Conservation (phyloP, 2,113 vertebrate genomes). For the Polyodon spathula region DNA sequence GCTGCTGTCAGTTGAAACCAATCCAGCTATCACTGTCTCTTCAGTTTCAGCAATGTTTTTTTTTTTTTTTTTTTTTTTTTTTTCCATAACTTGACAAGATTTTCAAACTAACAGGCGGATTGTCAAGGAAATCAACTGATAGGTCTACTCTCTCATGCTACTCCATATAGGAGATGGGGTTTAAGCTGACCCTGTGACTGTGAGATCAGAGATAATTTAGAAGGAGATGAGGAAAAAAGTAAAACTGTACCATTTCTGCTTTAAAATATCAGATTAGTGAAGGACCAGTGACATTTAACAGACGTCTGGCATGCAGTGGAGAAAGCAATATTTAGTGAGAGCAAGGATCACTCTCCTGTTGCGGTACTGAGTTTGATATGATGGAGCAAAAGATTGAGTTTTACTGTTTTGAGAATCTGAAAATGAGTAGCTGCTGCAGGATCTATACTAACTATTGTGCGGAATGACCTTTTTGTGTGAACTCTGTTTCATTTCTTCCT, state of each 20-base stretch:
- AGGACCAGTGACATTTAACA: neutral
- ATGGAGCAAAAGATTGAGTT: constrained; percentile 17
- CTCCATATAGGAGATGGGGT: neutral
- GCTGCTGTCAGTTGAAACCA: constrained; percentile 23
- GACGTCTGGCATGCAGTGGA: neutral
- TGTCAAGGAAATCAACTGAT: constrained; percentile 32
- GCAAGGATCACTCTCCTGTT: neutral
- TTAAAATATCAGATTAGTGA: neutral
- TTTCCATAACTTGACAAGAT: constrained; percentile 31
- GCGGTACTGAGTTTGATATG: constrained; percentile 21
- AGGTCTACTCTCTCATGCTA: constrained; percentile 9
- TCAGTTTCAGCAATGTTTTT: constrained; percentile 31
- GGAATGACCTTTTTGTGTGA: constrained; percentile 18
- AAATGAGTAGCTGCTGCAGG: neutral
- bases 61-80: constrained; percentile 23
- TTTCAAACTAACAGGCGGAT: constrained; percentile 39
- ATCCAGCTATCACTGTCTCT: constrained; percentile 24
- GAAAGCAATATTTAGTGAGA: constrained; percentile 10
- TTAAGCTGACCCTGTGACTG: constrained; percentile 9
- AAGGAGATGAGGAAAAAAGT: constrained; percentile 12
- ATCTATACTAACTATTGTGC: constrained; percentile 9
- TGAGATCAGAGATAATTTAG: constrained; percentile 18
- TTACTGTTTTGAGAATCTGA: no score
- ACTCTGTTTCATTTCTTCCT: neutral
- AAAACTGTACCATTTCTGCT: neutral